Evolutionary conservation across 2,797 vertebrate species (phyloP).

Genomic region (Erpetoichthys calabaricus): DNA sequence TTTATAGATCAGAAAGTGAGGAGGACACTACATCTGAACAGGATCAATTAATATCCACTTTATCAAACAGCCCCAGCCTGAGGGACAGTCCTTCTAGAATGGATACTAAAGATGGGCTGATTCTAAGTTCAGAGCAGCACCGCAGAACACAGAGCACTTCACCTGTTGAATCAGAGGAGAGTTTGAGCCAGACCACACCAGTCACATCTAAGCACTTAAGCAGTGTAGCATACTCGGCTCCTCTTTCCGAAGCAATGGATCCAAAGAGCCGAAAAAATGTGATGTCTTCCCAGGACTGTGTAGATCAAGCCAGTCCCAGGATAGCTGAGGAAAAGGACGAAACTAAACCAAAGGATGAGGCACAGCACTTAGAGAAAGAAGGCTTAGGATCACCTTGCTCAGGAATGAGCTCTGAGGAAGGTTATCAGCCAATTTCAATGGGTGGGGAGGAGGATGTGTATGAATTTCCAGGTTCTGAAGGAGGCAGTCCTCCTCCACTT

Average conservation of each 20-base stretch:
- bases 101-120: background rate
- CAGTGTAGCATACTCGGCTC: constrained; percentile 11
- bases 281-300: constrained; percentile 18
- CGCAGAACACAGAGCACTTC: constrained; percentile 22
- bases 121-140: background rate
- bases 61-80: constrained; percentile 10
- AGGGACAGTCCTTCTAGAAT: constrained; percentile 14
- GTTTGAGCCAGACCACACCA: background rate
- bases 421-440: constrained; percentile 6
- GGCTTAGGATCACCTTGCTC: constrained; percentile 2
- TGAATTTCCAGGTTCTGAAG: constrained; percentile 53
- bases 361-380: constrained; percentile 21
- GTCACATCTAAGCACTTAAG: constrained; percentile 1
- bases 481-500: constrained; percentile 51
- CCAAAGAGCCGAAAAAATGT: constrained; percentile 31
- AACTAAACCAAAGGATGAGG: constrained; percentile 41
- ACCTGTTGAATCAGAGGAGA: background rate
- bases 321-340: constrained; percentile 14
- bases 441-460: constrained; percentile 45
- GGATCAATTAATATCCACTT: background rate
- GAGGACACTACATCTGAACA: constrained; percentile 30
- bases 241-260: constrained; percentile 12
- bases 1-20: constrained; percentile 33
- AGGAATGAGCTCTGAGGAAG: constrained; percentile 3
- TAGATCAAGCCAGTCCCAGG: constrained; percentile 29